Base-by-base conservation (phyloP, 2,797 vertebrate genomes). In the Amblyopsis hoosieri region DNA sequence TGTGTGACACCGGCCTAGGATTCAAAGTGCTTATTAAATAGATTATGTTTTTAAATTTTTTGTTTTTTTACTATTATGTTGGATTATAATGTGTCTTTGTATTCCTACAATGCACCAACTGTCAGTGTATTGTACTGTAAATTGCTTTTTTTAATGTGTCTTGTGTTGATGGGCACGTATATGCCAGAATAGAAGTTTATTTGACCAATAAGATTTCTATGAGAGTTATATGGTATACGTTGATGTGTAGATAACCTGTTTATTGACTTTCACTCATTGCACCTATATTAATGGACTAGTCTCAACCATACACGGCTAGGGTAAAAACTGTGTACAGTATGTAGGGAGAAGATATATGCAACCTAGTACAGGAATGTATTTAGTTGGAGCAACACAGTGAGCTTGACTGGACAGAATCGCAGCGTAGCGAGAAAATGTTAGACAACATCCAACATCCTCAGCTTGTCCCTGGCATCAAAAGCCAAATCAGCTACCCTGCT, bases 391-490 rank as follows among this genome's bases (percentile, higher is more conserved):
- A 64, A 71, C 68, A 76, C 64, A 55, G 31, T 1, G 68, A 15
- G 71, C 65, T 66, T 46, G 59, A 64, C 62, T 67, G 71, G 81
- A 58, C 72, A 73, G 70, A 71, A 58, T 59, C 64, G 49, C 64
- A 45, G 60, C 64, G 72, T 47, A 64, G 69, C 46, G 54, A 74
- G 72, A 67, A 78, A 73, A 67, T 47, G 45, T 76, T 74, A 69
- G 75, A 78, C 80, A 79, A 71, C 74, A 64, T 66, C 69, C 48
- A 52, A 64, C 65, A 87, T 80, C 75, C 63, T 83, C 87, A 23
- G 11, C 69, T 74, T 64, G 59, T 74, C 70, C 64, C 71, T 63
- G 66, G 66, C 74, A 81, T 89, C 83, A 84, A 79, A 84, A 75
- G 59, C 47, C 67, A 33, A 29, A 70, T 45, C 57, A 71, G 81